Base-by-base conservation (phyloP, 2,797 vertebrate genomes). In the Denticeps clupeoides region DNA sequence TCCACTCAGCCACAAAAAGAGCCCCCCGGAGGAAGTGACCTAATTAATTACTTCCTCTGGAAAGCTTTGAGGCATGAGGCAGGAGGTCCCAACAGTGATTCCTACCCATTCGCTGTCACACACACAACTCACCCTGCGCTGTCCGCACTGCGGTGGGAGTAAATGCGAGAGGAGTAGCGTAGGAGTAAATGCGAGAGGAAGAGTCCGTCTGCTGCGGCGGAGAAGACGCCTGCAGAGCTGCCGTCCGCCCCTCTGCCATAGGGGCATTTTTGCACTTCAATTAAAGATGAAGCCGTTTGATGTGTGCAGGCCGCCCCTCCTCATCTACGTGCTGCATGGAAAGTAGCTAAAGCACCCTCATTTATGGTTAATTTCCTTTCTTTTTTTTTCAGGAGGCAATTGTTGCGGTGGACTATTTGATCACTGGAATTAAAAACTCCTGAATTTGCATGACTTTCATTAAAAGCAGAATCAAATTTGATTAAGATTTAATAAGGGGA, bases 361-460 rank as follows among this genome's bases (percentile, higher is more conserved):
- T 60, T 64, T 62, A 63, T 64, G 55, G 64, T 64, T 54, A 65
- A 56, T 54, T 38, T 64, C 60, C 54, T 63, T 54, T 53, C 42
- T 38, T 10, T 38, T 38, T 38, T 35, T 38, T 9, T 21, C n/a
- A 58, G 59, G 65, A 63, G 50, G 60, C 63, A 53, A 56, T 47
- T 35, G 40, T 55, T 40, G 51, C 40, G 27, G 52, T 49, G 40
- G 56, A 42, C 55, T 59, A 59, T 67, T 66, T 68, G 61, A 61
- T 64, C 66, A 65, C 53, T 47, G 47, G 48, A 54, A 56, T 56
- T 47, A 52, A 52, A 46, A 56, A 37, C 15, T 22, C 16, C 28
- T 22, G 16, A 32, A 70, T 70, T 59, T 65, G 59, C 55, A 63
- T 67, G 56, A 55, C 53, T 59, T 65, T 56, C 58, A 67, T 67